Percentiles rank a stretch among this genome's conserved stretches.
Conservation (phyloP, 2,888 invertebrate genomes). For the Ypsolopha sequella region DNA sequence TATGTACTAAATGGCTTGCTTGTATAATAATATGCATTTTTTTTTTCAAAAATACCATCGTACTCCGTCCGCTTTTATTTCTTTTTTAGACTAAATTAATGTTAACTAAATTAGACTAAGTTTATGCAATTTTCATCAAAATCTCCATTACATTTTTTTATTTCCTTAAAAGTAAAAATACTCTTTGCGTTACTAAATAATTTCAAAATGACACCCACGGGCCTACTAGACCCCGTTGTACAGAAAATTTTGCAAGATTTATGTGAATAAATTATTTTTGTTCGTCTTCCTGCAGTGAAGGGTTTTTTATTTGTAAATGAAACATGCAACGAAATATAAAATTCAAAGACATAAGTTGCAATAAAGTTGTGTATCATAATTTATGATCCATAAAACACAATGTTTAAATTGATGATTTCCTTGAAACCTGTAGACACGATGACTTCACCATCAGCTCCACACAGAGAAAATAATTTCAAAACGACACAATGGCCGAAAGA, state of each 20-base stretch:
- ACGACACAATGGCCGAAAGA: too few relatives aligned
- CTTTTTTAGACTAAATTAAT: not conserved
- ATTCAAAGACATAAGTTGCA: too few relatives aligned
- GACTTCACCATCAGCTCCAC: slow-evolving; percentile 39
- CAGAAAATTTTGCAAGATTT: slow-evolving; percentile 57
- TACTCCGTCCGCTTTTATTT: too few relatives aligned
- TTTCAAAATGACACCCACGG: slow-evolving; percentile 50
- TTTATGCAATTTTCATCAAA: not conserved
- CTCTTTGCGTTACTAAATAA: slow-evolving; percentile 51
- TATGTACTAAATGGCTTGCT: too few relatives aligned
- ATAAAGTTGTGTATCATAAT: too few relatives aligned
- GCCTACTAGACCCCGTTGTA: slow-evolving; percentile 36
- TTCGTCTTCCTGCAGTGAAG: slow-evolving; percentile 60
- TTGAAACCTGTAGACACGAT: slow-evolving; percentile 28
- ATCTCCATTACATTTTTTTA: not conserved
- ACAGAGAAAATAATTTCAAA: too few relatives aligned
- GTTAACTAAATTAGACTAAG: not conserved
- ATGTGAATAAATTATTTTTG: slow-evolving; percentile 66
- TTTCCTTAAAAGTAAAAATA: slow-evolving; percentile 37
- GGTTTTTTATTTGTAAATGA: slow-evolving; percentile 32
- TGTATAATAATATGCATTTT: too few relatives aligned
- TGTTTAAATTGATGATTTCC: slow-evolving; percentile 25
- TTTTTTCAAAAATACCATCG: too few relatives aligned
- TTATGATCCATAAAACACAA: not conserved
- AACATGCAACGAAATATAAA: not conserved